Evolutionary conservation across 2,888 invertebrate species (phyloP).

Genomic region (Sisyra nigra): DNA sequence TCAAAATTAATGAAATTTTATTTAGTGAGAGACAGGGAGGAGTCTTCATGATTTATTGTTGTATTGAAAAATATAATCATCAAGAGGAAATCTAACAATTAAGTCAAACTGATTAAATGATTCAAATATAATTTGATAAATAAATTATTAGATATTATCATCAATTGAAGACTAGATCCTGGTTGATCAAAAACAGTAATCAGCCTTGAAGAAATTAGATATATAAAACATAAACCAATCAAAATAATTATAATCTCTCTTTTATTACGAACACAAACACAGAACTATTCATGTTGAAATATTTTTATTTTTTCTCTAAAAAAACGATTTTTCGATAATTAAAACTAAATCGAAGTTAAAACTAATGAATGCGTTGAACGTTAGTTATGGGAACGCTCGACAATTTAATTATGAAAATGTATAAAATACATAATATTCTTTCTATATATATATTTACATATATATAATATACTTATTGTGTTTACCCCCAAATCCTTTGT

Average conservation of each 20-base stretch:
- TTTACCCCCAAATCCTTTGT: conserved; percentile 43
- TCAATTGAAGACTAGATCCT: too few species aligned
- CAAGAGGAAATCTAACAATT: too few species aligned
- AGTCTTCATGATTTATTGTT: too few species aligned
- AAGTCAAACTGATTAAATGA: too few species aligned
- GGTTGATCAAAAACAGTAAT: too few species aligned
- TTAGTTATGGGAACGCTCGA: conserved; percentile 8
- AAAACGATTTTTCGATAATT: neutral
- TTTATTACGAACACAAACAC: neutral
- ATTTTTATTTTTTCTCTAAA: neutral
- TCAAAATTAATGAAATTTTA: too few species aligned
- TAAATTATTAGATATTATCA: too few species aligned
- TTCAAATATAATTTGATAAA: too few species aligned
- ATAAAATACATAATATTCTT: neutral
- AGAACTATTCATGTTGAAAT: neutral
- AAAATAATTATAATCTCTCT: neutral
- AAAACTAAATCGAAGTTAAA: conserved; percentile 1
- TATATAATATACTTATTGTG: conserved; percentile 4
- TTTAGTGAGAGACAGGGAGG: too few species aligned
- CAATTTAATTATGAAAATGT: neutral
- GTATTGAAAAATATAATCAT: too few species aligned
- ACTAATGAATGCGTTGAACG: conserved; percentile 7
- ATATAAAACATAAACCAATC: too few species aligned
- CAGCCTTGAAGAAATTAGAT: too few species aligned
- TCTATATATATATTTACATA: neutral